phyloP scores from a whole-genome alignment of 2,888 invertebrate species.

The Napeogenes sylphis region DNA sequence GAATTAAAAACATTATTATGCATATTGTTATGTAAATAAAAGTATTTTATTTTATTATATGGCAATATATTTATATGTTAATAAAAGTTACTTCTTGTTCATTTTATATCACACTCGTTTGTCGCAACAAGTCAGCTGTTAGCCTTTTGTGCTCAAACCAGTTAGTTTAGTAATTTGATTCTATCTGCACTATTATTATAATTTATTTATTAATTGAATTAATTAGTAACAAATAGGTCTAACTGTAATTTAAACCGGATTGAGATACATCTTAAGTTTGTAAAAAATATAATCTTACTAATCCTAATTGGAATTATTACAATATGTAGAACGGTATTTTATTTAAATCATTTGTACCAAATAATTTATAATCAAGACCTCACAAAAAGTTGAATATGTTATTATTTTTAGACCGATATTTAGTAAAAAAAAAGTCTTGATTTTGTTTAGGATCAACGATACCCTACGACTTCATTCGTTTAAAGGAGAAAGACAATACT shows the following conservation, averaged over 20 bases:
- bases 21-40: neutral
- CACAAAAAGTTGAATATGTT: too few relatives aligned
- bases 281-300: neutral
- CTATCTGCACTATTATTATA: slow-evolving; percentile 2
- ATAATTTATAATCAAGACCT: too few relatives aligned
- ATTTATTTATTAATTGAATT: neutral
- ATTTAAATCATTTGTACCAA: too few relatives aligned
- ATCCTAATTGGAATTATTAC: too few relatives aligned
- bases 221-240: neutral
- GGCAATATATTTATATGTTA: slow-evolving; percentile 5
- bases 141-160: slow-evolving; percentile 41
- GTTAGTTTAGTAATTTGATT: slow-evolving; percentile 32
- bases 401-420: too few relatives aligned
- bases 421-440: too few relatives aligned
- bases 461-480: too few relatives aligned
- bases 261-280: neutral
- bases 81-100: slow-evolving; percentile 18
- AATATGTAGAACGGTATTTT: too few relatives aligned
- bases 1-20: too few relatives aligned
- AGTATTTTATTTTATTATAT: neutral
- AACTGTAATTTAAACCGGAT: slow-evolving; percentile 2
- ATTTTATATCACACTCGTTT: slow-evolving; percentile 33
- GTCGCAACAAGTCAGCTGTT: slow-evolving; percentile 38
- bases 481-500: too few relatives aligned
- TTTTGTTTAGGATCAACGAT: too few relatives aligned